A percentile compares a stretch with the other conserved stretches of the same genome.
These are phyloP conservation scores for Coendou prehensilis DNA, from an alignment of 2,797 vertebrate genomes.

Conservation along the genomic window DNA sequence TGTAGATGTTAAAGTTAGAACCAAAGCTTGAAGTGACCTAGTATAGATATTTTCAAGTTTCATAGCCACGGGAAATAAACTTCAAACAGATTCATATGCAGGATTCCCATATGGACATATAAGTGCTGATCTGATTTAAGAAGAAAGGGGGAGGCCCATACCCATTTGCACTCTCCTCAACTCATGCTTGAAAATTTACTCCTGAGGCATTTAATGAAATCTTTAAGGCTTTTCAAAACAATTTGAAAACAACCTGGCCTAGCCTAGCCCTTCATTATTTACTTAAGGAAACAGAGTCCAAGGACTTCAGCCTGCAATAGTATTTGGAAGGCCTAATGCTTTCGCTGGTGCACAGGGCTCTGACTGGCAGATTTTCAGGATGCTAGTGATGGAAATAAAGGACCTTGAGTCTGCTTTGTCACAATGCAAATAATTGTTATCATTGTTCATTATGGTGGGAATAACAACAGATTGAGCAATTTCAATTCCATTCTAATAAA, in stretches of 20 bases:
- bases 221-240: background rate
- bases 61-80: background rate
- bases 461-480: background rate
- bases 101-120: background rate
- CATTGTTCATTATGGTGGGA: background rate
- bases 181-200: background rate
- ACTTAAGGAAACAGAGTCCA: background rate
- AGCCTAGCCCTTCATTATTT: background rate
- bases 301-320: background rate
- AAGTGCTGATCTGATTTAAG: background rate
- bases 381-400: background rate
- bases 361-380: background rate
- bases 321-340: background rate
- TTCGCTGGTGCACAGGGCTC: background rate
- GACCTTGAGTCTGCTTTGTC: background rate
- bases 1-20: conserved; percentile 32
- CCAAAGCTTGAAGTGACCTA: background rate
- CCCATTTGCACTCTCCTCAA: rapidly evolving
- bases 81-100: conserved; percentile 1
- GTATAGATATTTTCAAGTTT: conserved; percentile 35
- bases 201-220: background rate
- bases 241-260: background rate
- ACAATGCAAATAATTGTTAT: background rate
- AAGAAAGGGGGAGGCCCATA: background rate
- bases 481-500: background rate